These are phyloP conservation scores for Diachasma alloeum DNA, from an alignment of 1,140 invertebrate species.

Conservation along the genomic window DNA sequence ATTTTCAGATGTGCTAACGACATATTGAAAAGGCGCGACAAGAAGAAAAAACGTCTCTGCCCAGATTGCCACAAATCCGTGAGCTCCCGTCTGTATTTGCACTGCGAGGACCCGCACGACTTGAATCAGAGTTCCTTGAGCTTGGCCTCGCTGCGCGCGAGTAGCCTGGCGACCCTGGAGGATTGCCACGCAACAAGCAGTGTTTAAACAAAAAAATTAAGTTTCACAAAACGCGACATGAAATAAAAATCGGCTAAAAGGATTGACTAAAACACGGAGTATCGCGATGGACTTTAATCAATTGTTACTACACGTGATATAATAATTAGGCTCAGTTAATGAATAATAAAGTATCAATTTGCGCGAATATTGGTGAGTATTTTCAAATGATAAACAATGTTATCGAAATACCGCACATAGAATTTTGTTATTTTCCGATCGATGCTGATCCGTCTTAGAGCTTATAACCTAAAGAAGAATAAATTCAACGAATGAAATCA, in stretches of 20 bases:
- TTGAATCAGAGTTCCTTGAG: slow-evolving; percentile 65
- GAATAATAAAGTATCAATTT: slow-evolving; percentile 1
- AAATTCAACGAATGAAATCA: background rate
- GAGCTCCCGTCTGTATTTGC: slow-evolving; percentile 68
- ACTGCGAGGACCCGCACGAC: slow-evolving; percentile 62
- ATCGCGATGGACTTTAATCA: background rate
- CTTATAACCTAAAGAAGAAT: background rate
- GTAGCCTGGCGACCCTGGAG: slow-evolving; percentile 62
- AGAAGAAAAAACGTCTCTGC: slow-evolving; percentile 71
- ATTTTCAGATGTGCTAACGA: slow-evolving; percentile 74
- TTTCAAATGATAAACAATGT: background rate
- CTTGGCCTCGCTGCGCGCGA: slow-evolving; percentile 60
- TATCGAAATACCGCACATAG: background rate
- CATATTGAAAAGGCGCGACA: slow-evolving; percentile 71
- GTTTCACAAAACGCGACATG: background rate
- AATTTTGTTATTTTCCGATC: slow-evolving; percentile 1
- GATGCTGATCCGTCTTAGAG: background rate
- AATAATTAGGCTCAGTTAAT: slow-evolving; percentile 2
- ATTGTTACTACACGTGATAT: slow-evolving; percentile 6
- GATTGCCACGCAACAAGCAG: slow-evolving; percentile 64
- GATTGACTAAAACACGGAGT: background rate
- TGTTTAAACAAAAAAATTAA: slow-evolving; percentile 47
- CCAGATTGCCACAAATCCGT: slow-evolving; percentile 73
- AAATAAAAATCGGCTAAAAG: background rate
- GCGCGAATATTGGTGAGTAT: background rate